phyloP scores from a whole-genome alignment of 2,888 invertebrate species.

The Blastobasis adustella region DNA sequence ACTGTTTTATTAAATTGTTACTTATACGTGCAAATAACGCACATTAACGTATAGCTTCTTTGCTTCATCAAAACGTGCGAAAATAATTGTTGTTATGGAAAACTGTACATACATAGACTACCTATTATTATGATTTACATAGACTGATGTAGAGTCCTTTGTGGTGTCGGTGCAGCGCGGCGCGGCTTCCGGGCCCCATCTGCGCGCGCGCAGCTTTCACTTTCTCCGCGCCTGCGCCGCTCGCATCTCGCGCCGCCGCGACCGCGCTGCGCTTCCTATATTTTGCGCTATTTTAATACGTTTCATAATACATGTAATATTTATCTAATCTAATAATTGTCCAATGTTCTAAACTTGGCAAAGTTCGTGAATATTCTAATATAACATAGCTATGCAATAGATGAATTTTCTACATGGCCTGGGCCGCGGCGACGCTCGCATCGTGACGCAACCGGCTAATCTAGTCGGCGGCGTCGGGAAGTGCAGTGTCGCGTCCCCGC shows the following conservation, averaged over 20 bases:
- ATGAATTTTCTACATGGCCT: conserved; percentile 43
- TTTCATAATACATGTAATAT: conserved; percentile 28
- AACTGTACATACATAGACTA: not conserved
- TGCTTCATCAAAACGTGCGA: not conserved
- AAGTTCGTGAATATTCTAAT: not conserved
- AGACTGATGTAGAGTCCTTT: conserved; percentile 28
- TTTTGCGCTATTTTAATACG: conserved; percentile 48
- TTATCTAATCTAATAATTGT: not conserved
- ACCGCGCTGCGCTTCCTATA: conserved; percentile 42
- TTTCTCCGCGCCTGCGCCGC: conserved; percentile 54
- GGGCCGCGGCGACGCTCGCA: conserved; percentile 43
- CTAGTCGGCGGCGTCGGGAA: conserved; percentile 73
- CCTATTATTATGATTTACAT: conserved; percentile 9
- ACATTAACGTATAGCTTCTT: not conserved
- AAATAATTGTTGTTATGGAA: not conserved
- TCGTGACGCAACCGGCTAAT: conserved; percentile 73
- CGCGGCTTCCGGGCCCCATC: conserved; percentile 64
- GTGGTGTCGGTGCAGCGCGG: conserved; percentile 40
- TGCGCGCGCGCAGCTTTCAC: conserved; percentile 68
- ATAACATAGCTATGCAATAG: conserved; percentile 16
- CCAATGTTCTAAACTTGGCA: not conserved
- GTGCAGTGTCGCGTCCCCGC: conserved; percentile 74
- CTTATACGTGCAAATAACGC: not conserved
- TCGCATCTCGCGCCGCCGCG: conserved; percentile 50
- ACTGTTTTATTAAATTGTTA: not conserved